These are phyloP conservation scores for Eidolon dupreanum DNA, from an alignment of 2,797 vertebrate species.

Conservation along the genomic window DNA sequence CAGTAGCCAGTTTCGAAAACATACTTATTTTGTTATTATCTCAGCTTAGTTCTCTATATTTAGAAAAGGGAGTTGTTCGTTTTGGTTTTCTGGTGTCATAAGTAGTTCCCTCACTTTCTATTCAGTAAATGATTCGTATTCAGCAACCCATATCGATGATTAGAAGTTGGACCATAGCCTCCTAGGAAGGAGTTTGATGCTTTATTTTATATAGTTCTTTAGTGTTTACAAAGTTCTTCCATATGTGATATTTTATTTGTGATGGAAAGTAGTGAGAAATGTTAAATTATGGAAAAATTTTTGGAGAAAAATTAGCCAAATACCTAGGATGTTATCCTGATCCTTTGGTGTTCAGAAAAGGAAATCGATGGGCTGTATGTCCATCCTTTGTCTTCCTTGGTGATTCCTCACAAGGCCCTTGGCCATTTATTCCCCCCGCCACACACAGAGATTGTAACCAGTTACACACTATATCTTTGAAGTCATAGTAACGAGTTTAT, in stretches of 20 bases:
- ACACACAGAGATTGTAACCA: neutral
- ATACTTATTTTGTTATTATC: neutral
- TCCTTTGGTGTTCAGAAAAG: neutral
- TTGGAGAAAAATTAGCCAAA: neutral
- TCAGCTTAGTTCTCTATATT: neutral
- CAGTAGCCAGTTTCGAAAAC: neutral
- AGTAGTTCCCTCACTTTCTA: neutral
- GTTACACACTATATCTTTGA: neutral
- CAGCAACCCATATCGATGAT: fast-evolving
- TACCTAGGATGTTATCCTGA: neutral
- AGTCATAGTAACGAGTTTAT: neutral
- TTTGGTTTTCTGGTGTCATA: neutral
- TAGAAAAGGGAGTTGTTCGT: neutral
- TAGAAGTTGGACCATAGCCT: neutral
- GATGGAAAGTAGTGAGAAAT: neutral
- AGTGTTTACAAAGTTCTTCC: neutral
- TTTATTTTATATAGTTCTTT: neutral
- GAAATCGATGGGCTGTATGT: no score
- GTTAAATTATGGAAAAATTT: neutral
- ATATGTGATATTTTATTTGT: neutral
- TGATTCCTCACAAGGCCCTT: neutral
- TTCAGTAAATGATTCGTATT: neutral
- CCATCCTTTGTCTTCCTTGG: neutral
- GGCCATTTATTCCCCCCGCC: neutral
- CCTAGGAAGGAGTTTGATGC: neutral